These are phyloP conservation scores for Amblyjoppa proteus DNA, from an alignment of 2,888 invertebrate species.

Conservation along the genomic window DNA sequence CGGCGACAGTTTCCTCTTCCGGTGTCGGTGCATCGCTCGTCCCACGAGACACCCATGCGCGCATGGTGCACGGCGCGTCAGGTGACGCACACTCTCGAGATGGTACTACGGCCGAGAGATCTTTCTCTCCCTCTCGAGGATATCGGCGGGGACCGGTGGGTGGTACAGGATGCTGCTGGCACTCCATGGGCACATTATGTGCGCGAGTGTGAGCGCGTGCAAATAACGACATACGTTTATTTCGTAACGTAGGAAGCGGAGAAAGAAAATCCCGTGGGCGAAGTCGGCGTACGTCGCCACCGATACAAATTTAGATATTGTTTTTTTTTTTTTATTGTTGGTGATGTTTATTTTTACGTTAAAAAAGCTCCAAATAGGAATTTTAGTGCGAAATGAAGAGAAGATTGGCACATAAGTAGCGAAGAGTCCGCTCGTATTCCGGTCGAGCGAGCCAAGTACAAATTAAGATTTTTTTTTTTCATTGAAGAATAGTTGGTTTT, in stretches of 20 bases:
- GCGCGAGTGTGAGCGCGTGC: background rate
- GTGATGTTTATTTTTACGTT: too few relatives aligned
- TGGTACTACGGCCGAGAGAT: background rate
- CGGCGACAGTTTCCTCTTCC: constrained; percentile 64
- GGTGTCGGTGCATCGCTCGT: constrained; percentile 56
- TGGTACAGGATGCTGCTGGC: constrained; percentile 44
- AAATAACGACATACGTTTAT: background rate
- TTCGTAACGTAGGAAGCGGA: constrained; percentile 6
- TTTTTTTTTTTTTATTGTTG: too few relatives aligned
- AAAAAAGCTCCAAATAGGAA: too few relatives aligned
- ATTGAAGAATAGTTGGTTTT: too few relatives aligned
- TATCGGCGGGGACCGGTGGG: constrained; percentile 20
- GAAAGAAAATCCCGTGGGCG: constrained; percentile 3
- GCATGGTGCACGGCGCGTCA: constrained; percentile 59
- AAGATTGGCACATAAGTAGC: too few relatives aligned
- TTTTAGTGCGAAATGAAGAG: too few relatives aligned
- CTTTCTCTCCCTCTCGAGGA: background rate
- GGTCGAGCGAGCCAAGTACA: too few relatives aligned
- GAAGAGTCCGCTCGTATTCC: too few relatives aligned
- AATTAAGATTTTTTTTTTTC: too few relatives aligned
- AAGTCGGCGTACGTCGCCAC: background rate
- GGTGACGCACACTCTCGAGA: constrained; percentile 50
- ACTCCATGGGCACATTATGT: background rate
- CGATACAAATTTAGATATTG: background rate
- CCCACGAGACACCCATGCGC: constrained; percentile 49